Evolutionary conservation across 1,140 invertebrate genomes (phyloP).

Genomic region (Halictus rubicundus): DNA sequence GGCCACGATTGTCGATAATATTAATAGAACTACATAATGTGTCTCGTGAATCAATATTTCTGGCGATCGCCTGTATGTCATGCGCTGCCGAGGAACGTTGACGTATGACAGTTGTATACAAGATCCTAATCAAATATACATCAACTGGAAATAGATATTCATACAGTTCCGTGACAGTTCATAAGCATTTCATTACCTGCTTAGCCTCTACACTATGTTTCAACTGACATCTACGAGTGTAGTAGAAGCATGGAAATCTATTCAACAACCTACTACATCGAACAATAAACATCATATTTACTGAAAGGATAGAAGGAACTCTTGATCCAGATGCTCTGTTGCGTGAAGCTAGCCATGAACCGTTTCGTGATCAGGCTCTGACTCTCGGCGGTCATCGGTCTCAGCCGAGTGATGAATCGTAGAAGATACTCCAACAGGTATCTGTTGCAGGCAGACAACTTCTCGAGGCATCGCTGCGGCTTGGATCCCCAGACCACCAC

Average conservation of each 20-base stretch:
- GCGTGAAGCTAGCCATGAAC: conserved; percentile 84
- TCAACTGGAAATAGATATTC: background rate
- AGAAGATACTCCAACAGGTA: conserved; percentile 88
- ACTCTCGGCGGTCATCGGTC: conserved; percentile 82
- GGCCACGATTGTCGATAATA: conserved; percentile 45
- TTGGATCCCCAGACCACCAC: conserved; percentile 84
- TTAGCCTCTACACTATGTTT: background rate
- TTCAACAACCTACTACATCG: too few species aligned
- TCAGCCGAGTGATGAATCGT: conserved; percentile 85
- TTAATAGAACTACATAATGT: conserved; percentile 49
- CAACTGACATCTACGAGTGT: background rate
- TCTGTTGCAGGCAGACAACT: conserved; percentile 83
- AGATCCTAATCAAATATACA: conserved; percentile 21
- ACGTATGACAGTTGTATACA: background rate
- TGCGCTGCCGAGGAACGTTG: background rate
- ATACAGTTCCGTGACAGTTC: background rate
- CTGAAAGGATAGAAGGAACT: conserved; percentile 81
- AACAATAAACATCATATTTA: conserved; percentile 52
- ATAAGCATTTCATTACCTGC: background rate
- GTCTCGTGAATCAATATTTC: conserved; percentile 51
- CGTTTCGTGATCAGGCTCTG: conserved; percentile 83
- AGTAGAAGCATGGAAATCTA: too few species aligned
- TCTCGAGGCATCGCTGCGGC: conserved; percentile 83
- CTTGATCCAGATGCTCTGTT: conserved; percentile 83
- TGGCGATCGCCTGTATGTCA: conserved; percentile 9